A percentile compares a stretch with the other conserved stretches of the same genome.
Evolutionary conservation across 2,797 vertebrate genomes (phyloP).

Genomic region (Microchirus variegatus): DNA sequence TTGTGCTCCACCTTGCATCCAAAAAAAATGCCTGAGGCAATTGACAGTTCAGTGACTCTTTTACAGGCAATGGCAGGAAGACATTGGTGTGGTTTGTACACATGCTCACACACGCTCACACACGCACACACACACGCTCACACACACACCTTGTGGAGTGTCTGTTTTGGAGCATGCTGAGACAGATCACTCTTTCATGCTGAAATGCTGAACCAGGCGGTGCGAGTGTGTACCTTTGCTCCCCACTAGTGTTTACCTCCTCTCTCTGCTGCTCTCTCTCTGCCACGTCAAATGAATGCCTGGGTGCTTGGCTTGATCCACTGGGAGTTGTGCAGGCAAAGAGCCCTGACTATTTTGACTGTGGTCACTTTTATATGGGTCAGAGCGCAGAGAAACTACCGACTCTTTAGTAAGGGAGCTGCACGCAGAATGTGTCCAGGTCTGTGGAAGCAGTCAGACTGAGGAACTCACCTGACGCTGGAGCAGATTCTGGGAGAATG

Average conservation of each 20-base stretch:
- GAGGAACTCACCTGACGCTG: conserved; percentile 40
- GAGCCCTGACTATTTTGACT: conserved; percentile 56
- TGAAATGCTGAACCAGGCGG: conserved; percentile 61
- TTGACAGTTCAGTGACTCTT: conserved; percentile 62
- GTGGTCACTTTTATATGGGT: conserved; percentile 57
- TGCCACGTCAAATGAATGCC: conserved; percentile 77
- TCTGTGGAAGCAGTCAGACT: background rate
- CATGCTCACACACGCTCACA: conserved; percentile 31
- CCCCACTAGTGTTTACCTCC: conserved; percentile 67
- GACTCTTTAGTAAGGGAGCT: conserved; percentile 11
- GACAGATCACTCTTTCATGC: conserved; percentile 81
- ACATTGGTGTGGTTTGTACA: conserved; percentile 44
- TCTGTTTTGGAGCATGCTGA: conserved; percentile 66
- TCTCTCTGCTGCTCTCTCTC: conserved; percentile 36
- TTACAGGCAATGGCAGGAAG: conserved; percentile 62
- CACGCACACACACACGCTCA: conserved; percentile 37
- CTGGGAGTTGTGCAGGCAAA: conserved; percentile 41
- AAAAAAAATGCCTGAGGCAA: conserved; percentile 53
- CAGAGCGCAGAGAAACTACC: conserved; percentile 42
- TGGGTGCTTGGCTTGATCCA: conserved; percentile 55
- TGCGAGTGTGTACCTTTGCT: conserved; percentile 69
- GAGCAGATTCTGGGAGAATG: conserved; percentile 13
- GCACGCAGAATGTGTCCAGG: conserved; percentile 13
- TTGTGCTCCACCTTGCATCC: conserved; percentile 56
- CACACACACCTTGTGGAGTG: conserved; percentile 50